Base-by-base conservation (phyloP, 2,888 invertebrate species). In the Trissoscelio sp. region DNA sequence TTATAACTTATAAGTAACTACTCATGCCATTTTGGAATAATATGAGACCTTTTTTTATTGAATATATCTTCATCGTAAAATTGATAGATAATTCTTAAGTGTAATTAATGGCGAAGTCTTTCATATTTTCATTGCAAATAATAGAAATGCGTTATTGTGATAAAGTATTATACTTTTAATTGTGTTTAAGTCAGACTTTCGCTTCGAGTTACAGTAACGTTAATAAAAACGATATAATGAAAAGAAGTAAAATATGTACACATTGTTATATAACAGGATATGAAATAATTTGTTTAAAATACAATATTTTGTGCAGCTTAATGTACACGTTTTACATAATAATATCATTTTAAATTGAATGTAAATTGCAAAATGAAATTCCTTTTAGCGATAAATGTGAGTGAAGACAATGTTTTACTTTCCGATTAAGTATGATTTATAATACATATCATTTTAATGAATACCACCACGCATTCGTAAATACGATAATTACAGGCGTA, bases 381-480 rank as follows among this genome's bases (percentile, higher is more conserved):
- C n/a, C n/a, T n/a, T n/a, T n/a, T n/a, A n/a, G n/a, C n/a, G 37
- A 37, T 37, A 37, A 37, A 6, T n/a, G 12, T 37, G 28, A 57
- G 37, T 37, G 9, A 5, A n/a, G 0, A n/a, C 37, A 16, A 31
- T 20, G 60, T 14, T 42, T 62, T 48, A 12, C 16, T 53, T 24
- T 37, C 12, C 28, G 39, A 53, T 53, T 62, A 44, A 42, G 16
- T 22, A 42, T 37, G 37, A 74, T 62, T 73, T 62, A 73, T 34
- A 34, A 53, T 55, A 31, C 53, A 7, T 31, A 37, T 62, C 44
- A n/a, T 28, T 44, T n/a, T 55, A 74, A 74, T 74, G 53, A 64
- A 74, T 57, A 74, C 53, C 39, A 48, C 16, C 28, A 37, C 31
- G 44, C 37, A 53, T 64, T 74, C 16, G 18, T 37, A 46, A 55